Base-by-base conservation (phyloP, 1,140 invertebrate genomes). In the Danaus plexippus region DNA sequence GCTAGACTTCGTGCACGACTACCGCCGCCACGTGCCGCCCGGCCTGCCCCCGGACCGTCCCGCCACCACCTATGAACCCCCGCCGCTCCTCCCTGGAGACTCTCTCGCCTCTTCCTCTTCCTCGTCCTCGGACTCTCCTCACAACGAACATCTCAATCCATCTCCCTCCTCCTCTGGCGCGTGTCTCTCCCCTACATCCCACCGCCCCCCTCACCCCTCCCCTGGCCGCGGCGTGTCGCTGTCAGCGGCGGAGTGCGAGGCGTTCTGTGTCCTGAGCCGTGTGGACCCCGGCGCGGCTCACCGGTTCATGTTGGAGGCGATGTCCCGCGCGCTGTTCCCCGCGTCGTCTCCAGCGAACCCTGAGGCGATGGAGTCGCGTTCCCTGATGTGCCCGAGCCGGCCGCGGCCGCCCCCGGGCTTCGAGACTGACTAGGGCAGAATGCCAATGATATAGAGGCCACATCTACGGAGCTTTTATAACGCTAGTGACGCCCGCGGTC, bases 1-100 rank as follows among this genome's bases (percentile, higher is more conserved):
- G 57, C 77, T 77, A 18, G 71, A 79, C 45, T 80, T 47, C 73
- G 73, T 80, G 15, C 71, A 73, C 32, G 73, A 70, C 32, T 77
- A 69, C 75, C 70, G 72, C 42, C 47, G 55, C 6, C 71, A 77
- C 73, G 75, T 80, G 65, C 73, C 69, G 52, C 54, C 53, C 52
- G 44, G 46, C 12, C 63, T 63, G 49, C 60, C 62, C 11, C 42
- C 50, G 45, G 53, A 49, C 47, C 22, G 47, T 15, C 42, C 57
- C 9, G 15, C 49, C 42, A 3, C 15, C 15, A 15, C 15, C 15
- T 15, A 15, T 15, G 3, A 15, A 15, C 43, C 59, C 43, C 12
- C 15, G 10, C 46, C 32, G 41, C 13, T 15, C 15, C 15, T 15
- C 15, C 3, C 15, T 15, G 15, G 15, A 1, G 15, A 15, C 15